A percentile compares a stretch with the other conserved stretches of the same genome.
Evolutionary conservation across 1,140 invertebrate species (phyloP).

Genomic region (Pentalonia nigronervosa): DNA sequence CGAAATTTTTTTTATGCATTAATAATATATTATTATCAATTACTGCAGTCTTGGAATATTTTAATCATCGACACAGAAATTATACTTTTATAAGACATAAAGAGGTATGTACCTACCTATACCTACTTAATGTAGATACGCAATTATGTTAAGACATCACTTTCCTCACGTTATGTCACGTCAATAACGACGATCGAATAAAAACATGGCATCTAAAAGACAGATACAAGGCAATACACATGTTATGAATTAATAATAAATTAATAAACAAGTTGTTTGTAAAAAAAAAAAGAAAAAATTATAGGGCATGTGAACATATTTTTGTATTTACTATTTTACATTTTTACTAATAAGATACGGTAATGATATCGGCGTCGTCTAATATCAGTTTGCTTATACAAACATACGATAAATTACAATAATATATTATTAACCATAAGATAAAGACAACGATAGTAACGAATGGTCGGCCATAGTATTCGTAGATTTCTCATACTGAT

Average conservation of each 20-base stretch:
- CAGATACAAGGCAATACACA: neutral
- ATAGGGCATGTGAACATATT: neutral
- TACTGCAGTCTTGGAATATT: neutral
- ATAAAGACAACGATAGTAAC: neutral
- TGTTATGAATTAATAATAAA: neutral
- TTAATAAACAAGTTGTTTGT: neutral
- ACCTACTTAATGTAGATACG: neutral
- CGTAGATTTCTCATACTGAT: neutral
- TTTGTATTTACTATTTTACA: neutral
- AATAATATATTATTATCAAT: neutral
- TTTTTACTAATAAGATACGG: neutral
- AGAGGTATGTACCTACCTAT: too few species aligned
- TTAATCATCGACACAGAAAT: neutral
- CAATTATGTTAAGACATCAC: neutral
- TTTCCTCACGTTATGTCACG: neutral
- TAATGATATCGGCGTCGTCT: neutral
- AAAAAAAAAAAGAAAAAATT: neutral
- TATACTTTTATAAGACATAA: neutral
- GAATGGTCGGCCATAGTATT: neutral
- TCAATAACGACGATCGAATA: neutral
- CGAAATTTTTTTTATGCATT: neutral
- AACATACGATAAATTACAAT: neutral
- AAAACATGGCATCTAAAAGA: neutral
- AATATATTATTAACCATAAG: neutral
- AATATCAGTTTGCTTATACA: neutral